Evolutionary conservation across 1,140 invertebrate species (phyloP).

Genomic region (Neodiprion fabricii): DNA sequence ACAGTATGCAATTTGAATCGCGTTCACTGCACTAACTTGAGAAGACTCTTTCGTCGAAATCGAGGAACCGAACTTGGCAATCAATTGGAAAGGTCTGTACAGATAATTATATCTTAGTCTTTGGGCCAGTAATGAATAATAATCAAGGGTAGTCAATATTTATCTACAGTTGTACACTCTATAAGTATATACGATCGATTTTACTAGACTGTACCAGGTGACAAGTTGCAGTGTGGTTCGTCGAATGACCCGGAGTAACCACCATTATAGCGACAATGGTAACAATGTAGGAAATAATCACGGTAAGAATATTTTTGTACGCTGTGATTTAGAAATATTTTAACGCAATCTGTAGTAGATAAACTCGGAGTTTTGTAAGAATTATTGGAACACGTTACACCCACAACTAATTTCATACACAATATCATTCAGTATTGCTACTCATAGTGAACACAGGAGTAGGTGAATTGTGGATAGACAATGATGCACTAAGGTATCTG

Average conservation of each 20-base stretch:
- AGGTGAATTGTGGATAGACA: too few relatives aligned
- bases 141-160: background rate
- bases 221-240: background rate
- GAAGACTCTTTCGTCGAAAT: constrained; percentile 11
- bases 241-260: background rate
- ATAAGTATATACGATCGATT: background rate
- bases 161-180: constrained; percentile 1
- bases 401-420: too few relatives aligned
- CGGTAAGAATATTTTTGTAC: too few relatives aligned
- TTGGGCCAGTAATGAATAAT: too few relatives aligned
- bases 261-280: background rate
- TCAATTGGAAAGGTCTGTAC: background rate
- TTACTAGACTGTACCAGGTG: constrained; percentile 2
- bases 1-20: constrained; percentile 25
- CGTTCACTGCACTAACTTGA: constrained; percentile 23
- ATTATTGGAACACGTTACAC: too few relatives aligned
- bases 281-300: too few relatives aligned
- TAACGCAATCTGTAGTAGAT: too few relatives aligned
- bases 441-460: too few relatives aligned
- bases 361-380: too few relatives aligned
- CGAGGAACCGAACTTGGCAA: constrained; percentile 9
- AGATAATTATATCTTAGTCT: background rate
- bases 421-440: too few relatives aligned
- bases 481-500: too few relatives aligned
- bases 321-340: too few relatives aligned